Percentiles rank a stretch among this genome's conserved stretches.
phyloP scores from a whole-genome alignment of 2,113 vertebrate genomes.

The Xenus cinereus region DNA sequence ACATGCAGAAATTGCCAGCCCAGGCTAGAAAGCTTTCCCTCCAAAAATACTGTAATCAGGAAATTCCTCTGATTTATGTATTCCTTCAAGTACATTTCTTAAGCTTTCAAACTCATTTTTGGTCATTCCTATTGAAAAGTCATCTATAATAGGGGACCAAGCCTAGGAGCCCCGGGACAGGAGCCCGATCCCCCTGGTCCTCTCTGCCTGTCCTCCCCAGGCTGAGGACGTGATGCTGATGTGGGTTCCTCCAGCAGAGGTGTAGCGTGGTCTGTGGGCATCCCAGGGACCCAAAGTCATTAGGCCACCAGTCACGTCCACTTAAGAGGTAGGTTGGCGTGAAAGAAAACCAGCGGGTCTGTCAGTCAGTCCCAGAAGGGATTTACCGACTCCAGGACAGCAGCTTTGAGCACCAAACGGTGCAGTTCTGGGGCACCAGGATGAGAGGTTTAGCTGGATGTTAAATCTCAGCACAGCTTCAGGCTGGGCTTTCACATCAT shows the following conservation, averaged over 20 bases:
- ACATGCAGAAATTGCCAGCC: background rate
- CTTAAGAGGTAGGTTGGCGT: background rate
- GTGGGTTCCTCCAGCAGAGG: background rate
- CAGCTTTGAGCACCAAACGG: background rate
- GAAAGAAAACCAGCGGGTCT: background rate
- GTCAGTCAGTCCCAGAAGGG: background rate
- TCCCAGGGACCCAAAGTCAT: background rate
- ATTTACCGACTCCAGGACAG: background rate
- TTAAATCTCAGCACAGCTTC: background rate
- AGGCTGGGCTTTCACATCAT: background rate
- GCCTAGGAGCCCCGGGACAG: background rate
- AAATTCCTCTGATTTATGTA: background rate
- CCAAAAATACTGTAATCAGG: background rate
- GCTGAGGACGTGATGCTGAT: background rate
- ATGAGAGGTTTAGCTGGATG: background rate
- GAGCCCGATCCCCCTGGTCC: background rate
- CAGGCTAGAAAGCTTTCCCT: background rate
- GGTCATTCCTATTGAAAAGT: background rate
- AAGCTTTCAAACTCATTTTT: background rate
- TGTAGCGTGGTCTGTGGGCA: no score
- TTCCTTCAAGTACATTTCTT: background rate
- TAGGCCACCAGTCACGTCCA: background rate
- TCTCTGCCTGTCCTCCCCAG: background rate
- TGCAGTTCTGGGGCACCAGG: background rate
- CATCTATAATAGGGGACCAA: background rate